phyloP scores from a whole-genome alignment of 2,797 vertebrate genomes.

The Enteromius anoplus region DNA sequence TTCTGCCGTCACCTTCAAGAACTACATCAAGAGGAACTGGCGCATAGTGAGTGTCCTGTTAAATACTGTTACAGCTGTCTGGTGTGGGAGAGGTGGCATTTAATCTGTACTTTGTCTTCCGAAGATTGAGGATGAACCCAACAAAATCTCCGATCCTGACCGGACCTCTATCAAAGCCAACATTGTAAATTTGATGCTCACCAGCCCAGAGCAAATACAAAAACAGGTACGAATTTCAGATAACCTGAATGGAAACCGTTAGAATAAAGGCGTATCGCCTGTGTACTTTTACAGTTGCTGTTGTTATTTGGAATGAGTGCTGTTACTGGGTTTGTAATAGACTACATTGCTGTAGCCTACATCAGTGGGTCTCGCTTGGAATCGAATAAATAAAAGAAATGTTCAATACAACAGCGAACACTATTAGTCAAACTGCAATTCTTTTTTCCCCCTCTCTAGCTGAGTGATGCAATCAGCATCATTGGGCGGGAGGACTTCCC shows the following conservation, averaged over 20 bases:
- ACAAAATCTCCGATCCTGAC: slow-evolving; percentile 94
- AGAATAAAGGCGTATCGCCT: background rate
- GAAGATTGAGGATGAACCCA: slow-evolving; percentile 93
- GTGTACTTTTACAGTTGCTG: background rate
- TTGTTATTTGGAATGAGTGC: background rate
- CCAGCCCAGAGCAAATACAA: slow-evolving; percentile 97
- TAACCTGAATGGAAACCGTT: background rate
- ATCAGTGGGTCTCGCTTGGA: background rate
- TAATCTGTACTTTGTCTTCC: slow-evolving; percentile 28
- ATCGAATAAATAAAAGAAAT: background rate
- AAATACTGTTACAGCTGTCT: background rate
- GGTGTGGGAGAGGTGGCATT: background rate
- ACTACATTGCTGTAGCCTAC: background rate
- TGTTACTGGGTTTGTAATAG: background rate
- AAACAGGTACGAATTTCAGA: slow-evolving; percentile 87
- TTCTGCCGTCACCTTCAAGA: slow-evolving; percentile 97
- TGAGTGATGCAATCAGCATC: slow-evolving; percentile 98
- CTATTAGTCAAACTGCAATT: background rate
- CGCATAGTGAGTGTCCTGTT: slow-evolving; percentile 86
- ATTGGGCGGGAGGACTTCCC: slow-evolving; percentile 98
- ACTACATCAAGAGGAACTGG: slow-evolving; percentile 99
- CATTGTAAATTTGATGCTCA: slow-evolving; percentile 97
- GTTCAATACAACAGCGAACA: background rate
- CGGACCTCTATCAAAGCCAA: slow-evolving; percentile 95
- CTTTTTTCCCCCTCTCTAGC: slow-evolving; percentile 68